These are phyloP conservation scores for Pinctada fucata DNA, from an alignment of 2,888 invertebrate species.

Conservation along the genomic window DNA sequence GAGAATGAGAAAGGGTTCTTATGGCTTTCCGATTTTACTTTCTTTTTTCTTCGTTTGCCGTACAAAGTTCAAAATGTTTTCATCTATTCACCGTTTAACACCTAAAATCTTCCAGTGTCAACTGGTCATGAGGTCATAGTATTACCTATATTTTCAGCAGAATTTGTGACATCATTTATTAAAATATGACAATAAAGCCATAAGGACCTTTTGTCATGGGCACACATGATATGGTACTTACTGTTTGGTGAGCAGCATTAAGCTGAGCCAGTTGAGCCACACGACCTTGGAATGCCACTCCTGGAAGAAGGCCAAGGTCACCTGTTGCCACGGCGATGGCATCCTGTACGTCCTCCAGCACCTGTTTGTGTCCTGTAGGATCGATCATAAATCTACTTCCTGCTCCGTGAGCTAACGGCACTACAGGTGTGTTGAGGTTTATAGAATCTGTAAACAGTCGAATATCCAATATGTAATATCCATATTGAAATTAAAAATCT, in stretches of 20 bases:
- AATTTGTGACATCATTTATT: too few relatives aligned
- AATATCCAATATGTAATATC: not conserved
- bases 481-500: not conserved
- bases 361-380: constrained; percentile 54
- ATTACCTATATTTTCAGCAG: too few relatives aligned
- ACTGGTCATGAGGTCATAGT: too few relatives aligned
- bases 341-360: constrained; percentile 70
- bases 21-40: too few relatives aligned
- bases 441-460: constrained; percentile 59
- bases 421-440: constrained; percentile 70
- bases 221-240: constrained; percentile 46
- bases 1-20: too few relatives aligned
- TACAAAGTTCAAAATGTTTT: too few relatives aligned
- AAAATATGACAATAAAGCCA: too few relatives aligned
- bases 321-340: constrained; percentile 74
- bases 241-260: constrained; percentile 72
- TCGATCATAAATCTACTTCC: constrained; percentile 58
- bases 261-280: constrained; percentile 73
- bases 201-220: too few relatives aligned
- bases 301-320: constrained; percentile 72
- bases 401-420: constrained; percentile 55
- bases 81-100: too few relatives aligned
- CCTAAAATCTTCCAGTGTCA: too few relatives aligned
- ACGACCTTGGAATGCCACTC: constrained; percentile 72
- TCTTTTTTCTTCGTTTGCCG: too few relatives aligned